These are phyloP conservation scores for Turdus rufiventris DNA, from an alignment of 2,113 vertebrate genomes.

Conservation along the genomic window DNA sequence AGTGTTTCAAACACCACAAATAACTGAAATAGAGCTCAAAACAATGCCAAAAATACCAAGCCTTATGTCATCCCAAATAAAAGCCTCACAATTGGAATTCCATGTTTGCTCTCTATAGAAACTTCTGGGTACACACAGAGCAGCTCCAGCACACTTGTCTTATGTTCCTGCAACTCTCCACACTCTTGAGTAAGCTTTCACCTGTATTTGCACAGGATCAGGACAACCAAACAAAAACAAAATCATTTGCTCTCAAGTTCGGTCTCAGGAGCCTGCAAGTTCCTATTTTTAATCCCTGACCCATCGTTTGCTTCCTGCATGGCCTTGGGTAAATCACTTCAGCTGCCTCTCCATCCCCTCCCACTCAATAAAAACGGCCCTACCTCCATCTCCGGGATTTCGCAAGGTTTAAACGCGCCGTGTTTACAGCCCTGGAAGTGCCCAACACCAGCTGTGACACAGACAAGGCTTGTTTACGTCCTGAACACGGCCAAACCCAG, in stretches of 20 bases:
- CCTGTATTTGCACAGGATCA: neutral
- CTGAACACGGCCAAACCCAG: neutral
- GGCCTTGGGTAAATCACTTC: neutral
- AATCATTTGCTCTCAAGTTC: neutral
- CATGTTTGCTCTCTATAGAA: neutral
- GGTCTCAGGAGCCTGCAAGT: neutral
- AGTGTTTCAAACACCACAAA: neutral
- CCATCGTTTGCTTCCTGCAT: neutral
- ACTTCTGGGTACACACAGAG: neutral
- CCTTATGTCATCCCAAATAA: neutral
- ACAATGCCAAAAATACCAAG: neutral
- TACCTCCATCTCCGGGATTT: neutral
- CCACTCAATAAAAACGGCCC: neutral
- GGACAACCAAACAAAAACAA: neutral
- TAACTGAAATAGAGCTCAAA: neutral
- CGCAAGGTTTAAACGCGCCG: neutral
- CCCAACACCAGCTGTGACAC: neutral
- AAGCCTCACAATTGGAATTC: accelerated
- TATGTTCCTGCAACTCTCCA: neutral
- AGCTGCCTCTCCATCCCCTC: neutral
- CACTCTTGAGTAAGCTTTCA: neutral
- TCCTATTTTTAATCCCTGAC: neutral
- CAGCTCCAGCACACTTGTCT: neutral
- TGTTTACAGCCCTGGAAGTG: neutral
- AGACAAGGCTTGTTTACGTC: neutral